Evolutionary conservation across 2,113 vertebrate genomes (phyloP), one percentile per base, ranked within the genome.

Genomic region (Diphyllodes magnificus): DNA sequence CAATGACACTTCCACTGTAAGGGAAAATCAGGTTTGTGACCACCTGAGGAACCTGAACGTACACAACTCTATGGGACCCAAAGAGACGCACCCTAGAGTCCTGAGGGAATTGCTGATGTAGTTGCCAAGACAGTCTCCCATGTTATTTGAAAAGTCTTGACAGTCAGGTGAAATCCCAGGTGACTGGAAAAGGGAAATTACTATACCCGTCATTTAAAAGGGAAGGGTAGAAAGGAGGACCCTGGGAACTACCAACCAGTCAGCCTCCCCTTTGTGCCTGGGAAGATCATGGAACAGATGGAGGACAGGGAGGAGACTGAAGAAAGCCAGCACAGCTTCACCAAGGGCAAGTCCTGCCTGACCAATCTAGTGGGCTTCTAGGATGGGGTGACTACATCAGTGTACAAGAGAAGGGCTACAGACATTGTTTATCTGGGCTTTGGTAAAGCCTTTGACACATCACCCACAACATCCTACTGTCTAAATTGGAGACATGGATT

Each of bases 1-100:
- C 15, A 60, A 33, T 45, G 24, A 25, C 11, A 9, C 7, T 47
- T 23, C 33, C 11, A 25, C 5, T 21, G 11, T 39, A 39, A 66
- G 44, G 28, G 18, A 73, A 65, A 65, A 66, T 66, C 15, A 53
- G 6, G 5, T 30, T 59, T 0, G 0, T 53, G 53, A 51, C 19
- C 23, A 45, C 5, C 7, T 68, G 39, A 47, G 39, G 16, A 60
- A 53, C 23, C 11, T n/a, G 13, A 66, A n/a, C 51, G 28, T 57
- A 50, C 15, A 13, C 18, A 37, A 12, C 10, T 57, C 44, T 56
- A 5, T 35, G 25, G 25, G 20, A 40, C 10, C 20, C 7, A 30
- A n/a, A 49, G 42, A 56, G 31, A 35, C 27, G 14, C 8, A 49
- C 42, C 42, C 25, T 11, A 49, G 21, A 54, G 15, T 54, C 24